Evolutionary conservation across 2,113 vertebrate genomes (phyloP).

Genomic region (Nyctereutes procyonoides): DNA sequence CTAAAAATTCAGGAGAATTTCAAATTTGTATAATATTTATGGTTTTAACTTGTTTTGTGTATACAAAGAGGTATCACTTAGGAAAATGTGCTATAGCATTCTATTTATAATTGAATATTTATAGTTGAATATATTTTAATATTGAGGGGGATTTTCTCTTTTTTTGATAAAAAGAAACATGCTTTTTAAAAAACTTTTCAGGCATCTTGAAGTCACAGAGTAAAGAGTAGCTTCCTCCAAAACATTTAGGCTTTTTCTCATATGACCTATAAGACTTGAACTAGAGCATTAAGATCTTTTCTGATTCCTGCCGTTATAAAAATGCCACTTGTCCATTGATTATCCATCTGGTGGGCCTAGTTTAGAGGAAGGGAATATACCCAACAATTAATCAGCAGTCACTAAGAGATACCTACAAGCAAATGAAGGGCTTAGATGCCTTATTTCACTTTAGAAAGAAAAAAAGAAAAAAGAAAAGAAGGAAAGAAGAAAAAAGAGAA

Average conservation of each 20-base stretch:
- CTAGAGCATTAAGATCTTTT: neutral
- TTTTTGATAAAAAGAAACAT: neutral
- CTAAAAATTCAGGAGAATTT: neutral
- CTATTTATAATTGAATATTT: neutral
- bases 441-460: neutral
- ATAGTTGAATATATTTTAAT: neutral
- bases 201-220: neutral
- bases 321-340: neutral
- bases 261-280: neutral
- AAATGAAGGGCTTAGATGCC: neutral
- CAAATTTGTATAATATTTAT: slow-evolving; percentile 19
- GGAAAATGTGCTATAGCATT: neutral
- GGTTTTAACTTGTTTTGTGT: slow-evolving; percentile 10
- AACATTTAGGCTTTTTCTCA: neutral
- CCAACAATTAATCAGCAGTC: neutral
- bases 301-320: neutral
- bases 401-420: neutral
- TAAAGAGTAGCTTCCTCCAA: neutral
- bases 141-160: neutral
- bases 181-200: neutral
- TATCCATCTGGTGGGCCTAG: neutral
- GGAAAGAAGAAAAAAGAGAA: neutral
- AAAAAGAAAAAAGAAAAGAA: neutral
- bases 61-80: neutral
- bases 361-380: neutral